Percentiles rank a stretch among this genome's conserved stretches.
phyloP scores from a whole-genome alignment of 2,888 invertebrate species.

The Aproaerema taeniolella region DNA sequence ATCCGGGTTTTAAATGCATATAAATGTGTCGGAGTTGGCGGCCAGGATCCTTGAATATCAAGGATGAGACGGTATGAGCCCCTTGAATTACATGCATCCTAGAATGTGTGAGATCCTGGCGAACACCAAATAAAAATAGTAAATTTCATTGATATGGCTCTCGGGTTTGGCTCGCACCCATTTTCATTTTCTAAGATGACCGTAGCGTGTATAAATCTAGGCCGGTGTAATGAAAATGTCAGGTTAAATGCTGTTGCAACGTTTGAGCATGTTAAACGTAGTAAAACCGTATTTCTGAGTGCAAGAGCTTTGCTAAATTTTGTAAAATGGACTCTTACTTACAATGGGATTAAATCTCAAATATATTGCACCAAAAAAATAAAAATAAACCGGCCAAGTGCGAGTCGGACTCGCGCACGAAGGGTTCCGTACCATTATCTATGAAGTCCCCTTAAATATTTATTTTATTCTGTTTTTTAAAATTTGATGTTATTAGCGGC shows the following conservation, averaged over 20 bases:
- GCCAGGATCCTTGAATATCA: slow-evolving; percentile 29
- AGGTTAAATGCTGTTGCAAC: slow-evolving; percentile 25
- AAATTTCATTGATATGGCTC: slow-evolving; percentile 37
- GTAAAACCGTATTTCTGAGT: too few relatives aligned
- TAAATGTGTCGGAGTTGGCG: slow-evolving; percentile 26
- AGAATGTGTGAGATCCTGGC: slow-evolving; percentile 26
- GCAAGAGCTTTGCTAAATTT: too few relatives aligned
- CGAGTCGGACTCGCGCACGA: too few relatives aligned
- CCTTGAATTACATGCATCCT: slow-evolving; percentile 28
- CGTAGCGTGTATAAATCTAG: slow-evolving; percentile 46
- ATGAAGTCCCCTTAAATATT: too few relatives aligned
- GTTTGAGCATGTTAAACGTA: too few relatives aligned
- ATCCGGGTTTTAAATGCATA: slow-evolving; percentile 25
- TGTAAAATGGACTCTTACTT: too few relatives aligned
- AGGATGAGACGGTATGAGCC: slow-evolving; percentile 27
- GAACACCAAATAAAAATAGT: slow-evolving; percentile 37
- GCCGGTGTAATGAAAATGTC: slow-evolving; percentile 49
- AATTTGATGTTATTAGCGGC: too few relatives aligned
- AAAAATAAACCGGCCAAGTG: too few relatives aligned
- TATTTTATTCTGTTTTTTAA: too few relatives aligned
- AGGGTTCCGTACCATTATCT: too few relatives aligned
- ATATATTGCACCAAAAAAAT: too few relatives aligned
- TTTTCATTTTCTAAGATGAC: slow-evolving; percentile 57
- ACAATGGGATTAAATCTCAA: too few relatives aligned
- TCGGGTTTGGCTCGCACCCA: slow-evolving; percentile 37